Percentiles rank a stretch among this genome's conserved stretches.
Evolutionary conservation across 1,140 invertebrate species (phyloP).

Genomic region (Phocides pigmalion): DNA sequence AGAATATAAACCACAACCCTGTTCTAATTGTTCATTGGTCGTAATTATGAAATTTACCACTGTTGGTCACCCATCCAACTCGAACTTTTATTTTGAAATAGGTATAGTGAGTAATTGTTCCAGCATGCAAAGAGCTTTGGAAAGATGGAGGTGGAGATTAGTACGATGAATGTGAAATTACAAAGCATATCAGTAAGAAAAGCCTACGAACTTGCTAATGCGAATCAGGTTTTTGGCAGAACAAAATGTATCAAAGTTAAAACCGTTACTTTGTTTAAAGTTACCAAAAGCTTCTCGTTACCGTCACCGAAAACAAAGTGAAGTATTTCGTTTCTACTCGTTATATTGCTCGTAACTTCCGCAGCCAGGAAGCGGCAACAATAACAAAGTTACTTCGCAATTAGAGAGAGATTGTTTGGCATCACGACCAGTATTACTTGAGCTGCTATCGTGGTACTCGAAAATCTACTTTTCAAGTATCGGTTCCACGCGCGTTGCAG

Average conservation of each 20-base stretch:
- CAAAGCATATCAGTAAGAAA: no score
- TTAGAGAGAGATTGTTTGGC: constrained; percentile 52
- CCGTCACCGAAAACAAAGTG: constrained; percentile 40
- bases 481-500: neutral
- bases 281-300: constrained; percentile 31
- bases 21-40: no score
- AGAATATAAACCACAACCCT: no score
- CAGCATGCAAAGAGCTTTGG: no score
- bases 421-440: constrained; percentile 40
- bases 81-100: no score
- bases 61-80: no score
- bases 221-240: neutral
- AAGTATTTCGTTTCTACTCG: constrained; percentile 41
- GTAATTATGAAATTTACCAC: no score
- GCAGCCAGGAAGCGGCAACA: constrained; percentile 47
- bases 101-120: no score
- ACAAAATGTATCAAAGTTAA: constrained; percentile 14
- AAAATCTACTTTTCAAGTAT: constrained; percentile 1
- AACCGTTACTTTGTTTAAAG: constrained; percentile 19
- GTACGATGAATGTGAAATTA: no score
- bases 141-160: no score
- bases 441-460: constrained; percentile 7
- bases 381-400: constrained; percentile 64
- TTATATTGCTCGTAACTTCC: constrained; percentile 47
- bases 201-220: neutral